phyloP scores from a whole-genome alignment of 1,140 invertebrate species.

The Notospermus geniculatus region DNA sequence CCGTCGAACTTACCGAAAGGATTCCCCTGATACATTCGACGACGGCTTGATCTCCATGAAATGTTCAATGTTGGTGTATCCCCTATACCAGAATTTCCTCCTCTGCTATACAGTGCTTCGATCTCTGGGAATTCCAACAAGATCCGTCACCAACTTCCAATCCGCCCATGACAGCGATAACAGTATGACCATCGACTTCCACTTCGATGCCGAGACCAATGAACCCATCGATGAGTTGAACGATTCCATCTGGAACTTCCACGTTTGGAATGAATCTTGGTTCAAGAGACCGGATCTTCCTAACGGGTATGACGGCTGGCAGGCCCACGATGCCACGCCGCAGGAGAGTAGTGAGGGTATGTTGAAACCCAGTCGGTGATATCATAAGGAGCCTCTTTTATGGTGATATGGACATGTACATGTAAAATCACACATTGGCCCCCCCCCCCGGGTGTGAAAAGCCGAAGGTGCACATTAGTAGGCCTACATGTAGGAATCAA shows the following conservation, averaged over 20 bases:
- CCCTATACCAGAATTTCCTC: background rate
- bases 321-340: conserved; percentile 64
- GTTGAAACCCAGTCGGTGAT: background rate
- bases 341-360: conserved; percentile 70
- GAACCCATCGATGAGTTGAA: background rate
- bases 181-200: conserved; percentile 83
- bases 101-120: conserved; percentile 66
- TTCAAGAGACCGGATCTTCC: conserved; percentile 82
- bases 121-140: conserved; percentile 78
- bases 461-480: too few species aligned
- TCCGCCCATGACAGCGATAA: conserved; percentile 89
- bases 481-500: too few species aligned
- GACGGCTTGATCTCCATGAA: too few species aligned
- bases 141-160: conserved; percentile 81
- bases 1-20: too few species aligned
- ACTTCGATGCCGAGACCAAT: conserved; percentile 53
- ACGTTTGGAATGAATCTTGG: conserved; percentile 96
- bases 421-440: too few species aligned
- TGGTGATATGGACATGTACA: too few species aligned
- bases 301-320: conserved; percentile 80
- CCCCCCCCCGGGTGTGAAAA: too few species aligned
- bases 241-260: conserved; percentile 68
- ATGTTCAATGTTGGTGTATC: background rate
- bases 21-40: too few species aligned
- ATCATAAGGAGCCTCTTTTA: too few species aligned